Conservation (phyloP, 1,140 invertebrate genomes). For the Pristionchus pacificus region DNA sequence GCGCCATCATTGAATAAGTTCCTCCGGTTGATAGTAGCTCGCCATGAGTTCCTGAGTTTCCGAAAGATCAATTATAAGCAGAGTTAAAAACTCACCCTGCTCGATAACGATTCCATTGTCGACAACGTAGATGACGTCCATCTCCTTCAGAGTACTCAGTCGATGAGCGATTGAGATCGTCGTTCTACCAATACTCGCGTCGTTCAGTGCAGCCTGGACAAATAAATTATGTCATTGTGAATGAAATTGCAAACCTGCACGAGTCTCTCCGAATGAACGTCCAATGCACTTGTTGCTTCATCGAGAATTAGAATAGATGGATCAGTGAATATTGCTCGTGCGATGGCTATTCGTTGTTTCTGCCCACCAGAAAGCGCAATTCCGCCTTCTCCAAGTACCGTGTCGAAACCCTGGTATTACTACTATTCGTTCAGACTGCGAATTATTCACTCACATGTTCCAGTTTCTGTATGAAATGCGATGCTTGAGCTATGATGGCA, state of each 20-base stretch:
- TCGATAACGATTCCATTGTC: constrained; percentile 55
- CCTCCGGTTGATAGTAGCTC: no score
- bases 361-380: constrained; percentile 71
- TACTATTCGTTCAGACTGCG: neutral
- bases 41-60: no score
- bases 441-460: constrained; percentile 7
- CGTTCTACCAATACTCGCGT: constrained; percentile 60
- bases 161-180: constrained; percentile 75
- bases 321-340: constrained; percentile 72
- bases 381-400: constrained; percentile 63
- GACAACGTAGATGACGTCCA: constrained; percentile 57
- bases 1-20: no score
- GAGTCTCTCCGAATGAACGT: constrained; percentile 31
- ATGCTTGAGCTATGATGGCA: constrained; percentile 48
- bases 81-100: no score
- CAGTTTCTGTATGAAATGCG: constrained; percentile 46
- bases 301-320: constrained; percentile 59
- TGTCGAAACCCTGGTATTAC: constrained; percentile 35
- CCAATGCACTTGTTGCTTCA: constrained; percentile 57
- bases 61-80: no score
- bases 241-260: constrained; percentile 7
- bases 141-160: constrained; percentile 69
- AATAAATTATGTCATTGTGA: constrained; percentile 64
- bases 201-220: constrained; percentile 81
- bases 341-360: constrained; percentile 72